These are phyloP conservation scores for Phasia obesa DNA, from an alignment of 2,888 invertebrate genomes.

Conservation along the genomic window DNA sequence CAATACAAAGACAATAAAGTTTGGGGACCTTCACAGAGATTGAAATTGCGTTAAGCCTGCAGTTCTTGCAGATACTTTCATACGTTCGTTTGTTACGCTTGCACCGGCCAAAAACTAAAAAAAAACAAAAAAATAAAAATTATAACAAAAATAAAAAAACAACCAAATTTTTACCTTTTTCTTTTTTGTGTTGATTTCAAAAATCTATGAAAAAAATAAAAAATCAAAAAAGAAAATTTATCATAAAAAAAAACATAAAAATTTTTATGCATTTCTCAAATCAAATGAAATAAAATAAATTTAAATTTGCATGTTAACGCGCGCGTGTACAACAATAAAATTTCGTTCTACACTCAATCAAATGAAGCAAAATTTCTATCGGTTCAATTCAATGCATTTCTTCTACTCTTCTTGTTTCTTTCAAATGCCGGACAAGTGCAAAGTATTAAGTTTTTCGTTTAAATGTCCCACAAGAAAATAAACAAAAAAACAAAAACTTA, in stretches of 20 bases:
- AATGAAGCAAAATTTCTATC: constrained; percentile 48
- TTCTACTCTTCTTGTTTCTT: constrained; percentile 37
- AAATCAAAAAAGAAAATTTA: constrained; percentile 43
- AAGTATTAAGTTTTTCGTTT: constrained; percentile 42
- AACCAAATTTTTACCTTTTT: constrained; percentile 64
- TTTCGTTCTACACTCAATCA: constrained; percentile 29
- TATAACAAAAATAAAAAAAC: constrained; percentile 37
- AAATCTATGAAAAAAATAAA: constrained; percentile 41
- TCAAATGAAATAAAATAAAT: constrained; percentile 29
- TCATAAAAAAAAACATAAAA: constrained; percentile 24
- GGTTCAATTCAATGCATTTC: constrained; percentile 10
- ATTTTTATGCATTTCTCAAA: constrained; percentile 52
- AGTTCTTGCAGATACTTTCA: constrained; percentile 82
- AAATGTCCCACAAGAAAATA: constrained; percentile 21
- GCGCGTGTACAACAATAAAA: constrained; percentile 54
- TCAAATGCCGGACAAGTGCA: constrained; percentile 72
- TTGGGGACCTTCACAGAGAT: constrained; percentile 81
- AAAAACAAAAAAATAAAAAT: constrained; percentile 47
- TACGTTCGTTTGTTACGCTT: constrained; percentile 80
- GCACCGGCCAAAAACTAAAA: constrained; percentile 76
- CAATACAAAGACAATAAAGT: constrained; percentile 52
- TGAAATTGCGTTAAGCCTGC: constrained; percentile 82
- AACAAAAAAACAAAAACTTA: background rate
- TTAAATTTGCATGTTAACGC: constrained; percentile 58
- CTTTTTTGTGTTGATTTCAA: constrained; percentile 61